Evolutionary conservation across 2,888 invertebrate species (phyloP), one percentile per base, ranked within the genome.

Genomic region (Hipparchia semele): DNA sequence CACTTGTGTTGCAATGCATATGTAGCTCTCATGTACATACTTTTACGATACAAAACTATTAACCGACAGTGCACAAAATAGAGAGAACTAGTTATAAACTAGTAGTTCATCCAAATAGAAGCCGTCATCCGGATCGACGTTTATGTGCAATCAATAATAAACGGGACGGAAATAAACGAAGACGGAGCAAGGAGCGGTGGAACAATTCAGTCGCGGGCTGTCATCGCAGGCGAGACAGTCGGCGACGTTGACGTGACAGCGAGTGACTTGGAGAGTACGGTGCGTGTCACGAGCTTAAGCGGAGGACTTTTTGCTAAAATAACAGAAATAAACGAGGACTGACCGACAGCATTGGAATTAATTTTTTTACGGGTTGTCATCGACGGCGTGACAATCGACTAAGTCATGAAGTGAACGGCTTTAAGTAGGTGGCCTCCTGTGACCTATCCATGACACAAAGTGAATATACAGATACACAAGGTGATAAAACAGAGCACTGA

Each of bases 171-270:
- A 82, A 82, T 80, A 81, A 81, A 81, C 81, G 79, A 79, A 82
- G 82, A 81, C 80, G 75, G 78, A 77, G 79, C 81, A 81, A 80
- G 80, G 79, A 80, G 77, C 79, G 83, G 82, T 82, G 84, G 89
- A 86, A 89, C 90, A 86, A 87, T 88, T 87, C 90, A 88, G 90
- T 89, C 87, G 87, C 84, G 85, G 83, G 79, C 85, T 90, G 91
- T 92, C 92, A 91, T 88, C 87, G 86, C 78, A 79, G 83, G 79
- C 81, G 84, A 85, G 89, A 87, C 90, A 84, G 82, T 79, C 79
- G 81, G 82, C 83, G 80, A 79, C 80, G 81, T 82, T 89, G 90
- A 90, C 85, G 86, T 86, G 90, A 89, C 84, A 83, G 81, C 53
- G 80, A 81, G 78, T 83, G 83, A 84, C 84, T 84, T 81, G 77